A percentile compares a stretch with the other conserved stretches of the same genome.
Evolutionary conservation across 64 coral and sea anemone genomes (phyloP).

Genomic region (Porites australiensis): DNA sequence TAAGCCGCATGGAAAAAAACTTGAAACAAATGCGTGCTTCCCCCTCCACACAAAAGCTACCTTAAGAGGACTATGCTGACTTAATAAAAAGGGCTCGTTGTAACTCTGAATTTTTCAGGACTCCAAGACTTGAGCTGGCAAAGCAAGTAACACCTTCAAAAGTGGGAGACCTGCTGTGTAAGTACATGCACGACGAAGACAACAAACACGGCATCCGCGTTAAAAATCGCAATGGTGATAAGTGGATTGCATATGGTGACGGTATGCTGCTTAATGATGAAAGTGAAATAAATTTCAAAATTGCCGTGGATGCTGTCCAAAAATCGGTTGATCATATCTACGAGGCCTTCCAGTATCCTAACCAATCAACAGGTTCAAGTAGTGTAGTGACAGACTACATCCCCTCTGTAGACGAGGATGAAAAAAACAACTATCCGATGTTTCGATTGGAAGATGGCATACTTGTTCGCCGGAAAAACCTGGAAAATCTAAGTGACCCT

Average conservation of each 20-base stretch:
- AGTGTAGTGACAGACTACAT: conserved; percentile 48
- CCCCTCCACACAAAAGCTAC: too few relatives aligned
- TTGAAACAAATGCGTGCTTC: too few relatives aligned
- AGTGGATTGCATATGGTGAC: conserved; percentile 69
- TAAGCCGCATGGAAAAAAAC: too few relatives aligned
- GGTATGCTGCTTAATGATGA: conserved; percentile 57
- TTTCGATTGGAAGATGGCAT: conserved; percentile 26
- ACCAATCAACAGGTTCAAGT: conserved; percentile 7
- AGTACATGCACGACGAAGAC: conserved; percentile 78
- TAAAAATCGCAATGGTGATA: conserved; percentile 49
- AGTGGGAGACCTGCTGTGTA: conserved; percentile 45
- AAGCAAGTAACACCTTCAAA: conserved; percentile 18
- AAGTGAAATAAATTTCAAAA: conserved; percentile 34
- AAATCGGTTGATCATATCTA: conserved; percentile 34
- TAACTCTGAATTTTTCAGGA: conserved; percentile 22
- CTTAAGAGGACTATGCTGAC: too few relatives aligned
- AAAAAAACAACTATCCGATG: conserved; percentile 58
- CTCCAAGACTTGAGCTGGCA: conserved; percentile 53
- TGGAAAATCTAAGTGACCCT: conserved; percentile 40
- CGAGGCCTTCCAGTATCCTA: conserved; percentile 27
- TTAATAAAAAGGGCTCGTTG: too few relatives aligned
- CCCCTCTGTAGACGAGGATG: conserved; percentile 44
- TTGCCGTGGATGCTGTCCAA: conserved; percentile 38
- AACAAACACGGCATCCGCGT: conserved; percentile 53
- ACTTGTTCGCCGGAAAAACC: conserved; percentile 20